Conservation (phyloP, 2,888 invertebrate species). For the Scaeva pyrastri region DNA sequence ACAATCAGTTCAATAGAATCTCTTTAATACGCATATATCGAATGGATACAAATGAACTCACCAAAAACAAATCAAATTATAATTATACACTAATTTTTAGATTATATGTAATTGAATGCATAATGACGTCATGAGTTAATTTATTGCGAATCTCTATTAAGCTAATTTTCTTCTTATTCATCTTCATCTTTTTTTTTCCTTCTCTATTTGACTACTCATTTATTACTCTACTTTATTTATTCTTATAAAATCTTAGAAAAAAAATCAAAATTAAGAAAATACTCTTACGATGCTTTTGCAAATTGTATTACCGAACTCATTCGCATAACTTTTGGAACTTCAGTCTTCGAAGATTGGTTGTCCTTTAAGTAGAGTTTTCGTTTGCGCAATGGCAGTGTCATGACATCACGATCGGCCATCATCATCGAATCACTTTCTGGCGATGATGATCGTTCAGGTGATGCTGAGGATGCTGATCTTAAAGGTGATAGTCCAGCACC, state of each 20-base stretch:
- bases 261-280: neutral
- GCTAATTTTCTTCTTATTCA: conserved; percentile 2
- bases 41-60: conserved; percentile 34
- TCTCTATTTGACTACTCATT: conserved; percentile 24
- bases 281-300: conserved; percentile 88
- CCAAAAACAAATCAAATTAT: conserved; percentile 1
- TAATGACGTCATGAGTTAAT: conserved; percentile 66
- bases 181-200: conserved; percentile 17
- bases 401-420: conserved; percentile 85
- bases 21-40: neutral
- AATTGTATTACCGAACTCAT: conserved; percentile 93
- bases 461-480: conserved; percentile 85
- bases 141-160: conserved; percentile 55
- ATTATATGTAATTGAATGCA: conserved; percentile 43
- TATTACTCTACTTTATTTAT: neutral
- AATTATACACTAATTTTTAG: conserved; percentile 30
- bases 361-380: conserved; percentile 91
- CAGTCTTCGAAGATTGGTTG: conserved; percentile 84
- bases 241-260: neutral
- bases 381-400: conserved; percentile 91
- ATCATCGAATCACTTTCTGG: conserved; percentile 85
- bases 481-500: conserved; percentile 86
- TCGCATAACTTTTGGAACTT: conserved; percentile 82
- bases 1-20: conserved; percentile 10
- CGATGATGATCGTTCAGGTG: conserved; percentile 84